Evolutionary conservation across 2,113 vertebrate species (phyloP).

Genomic region (Artemisiospiza belli): DNA sequence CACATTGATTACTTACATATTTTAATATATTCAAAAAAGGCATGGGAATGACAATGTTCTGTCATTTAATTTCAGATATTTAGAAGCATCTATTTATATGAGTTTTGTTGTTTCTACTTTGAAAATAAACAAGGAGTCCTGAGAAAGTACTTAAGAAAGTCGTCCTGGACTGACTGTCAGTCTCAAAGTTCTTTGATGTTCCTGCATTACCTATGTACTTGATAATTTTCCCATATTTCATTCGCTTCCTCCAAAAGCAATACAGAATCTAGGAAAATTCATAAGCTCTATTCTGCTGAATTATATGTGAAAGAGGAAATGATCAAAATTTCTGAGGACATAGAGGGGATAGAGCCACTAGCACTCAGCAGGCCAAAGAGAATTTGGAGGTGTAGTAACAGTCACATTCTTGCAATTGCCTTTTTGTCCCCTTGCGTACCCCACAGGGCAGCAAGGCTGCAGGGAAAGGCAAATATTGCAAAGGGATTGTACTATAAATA

Average conservation of each 20-base stretch:
- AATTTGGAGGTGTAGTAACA: background rate
- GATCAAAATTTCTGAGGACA: background rate
- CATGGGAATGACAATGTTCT: background rate
- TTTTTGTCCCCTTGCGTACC: background rate
- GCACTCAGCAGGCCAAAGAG: background rate
- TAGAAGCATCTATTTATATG: background rate
- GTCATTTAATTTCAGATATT: background rate
- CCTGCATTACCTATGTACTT: background rate
- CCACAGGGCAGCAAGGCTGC: background rate
- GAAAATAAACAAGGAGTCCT: background rate
- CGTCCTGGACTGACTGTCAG: background rate
- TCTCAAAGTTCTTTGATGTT: background rate
- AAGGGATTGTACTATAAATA: background rate
- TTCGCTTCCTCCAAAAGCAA: background rate
- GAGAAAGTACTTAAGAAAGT: background rate
- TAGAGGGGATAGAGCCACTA: background rate
- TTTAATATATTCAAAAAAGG: background rate
- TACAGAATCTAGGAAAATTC: background rate
- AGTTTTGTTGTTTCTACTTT: background rate
- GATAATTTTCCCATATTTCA: background rate
- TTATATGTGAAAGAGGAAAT: background rate
- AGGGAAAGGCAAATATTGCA: background rate
- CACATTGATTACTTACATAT: background rate
- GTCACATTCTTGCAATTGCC: background rate
- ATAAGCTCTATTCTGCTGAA: background rate